Base-by-base conservation (phyloP, 2,797 vertebrate genomes). In the Aotus griseimembra region DNA sequence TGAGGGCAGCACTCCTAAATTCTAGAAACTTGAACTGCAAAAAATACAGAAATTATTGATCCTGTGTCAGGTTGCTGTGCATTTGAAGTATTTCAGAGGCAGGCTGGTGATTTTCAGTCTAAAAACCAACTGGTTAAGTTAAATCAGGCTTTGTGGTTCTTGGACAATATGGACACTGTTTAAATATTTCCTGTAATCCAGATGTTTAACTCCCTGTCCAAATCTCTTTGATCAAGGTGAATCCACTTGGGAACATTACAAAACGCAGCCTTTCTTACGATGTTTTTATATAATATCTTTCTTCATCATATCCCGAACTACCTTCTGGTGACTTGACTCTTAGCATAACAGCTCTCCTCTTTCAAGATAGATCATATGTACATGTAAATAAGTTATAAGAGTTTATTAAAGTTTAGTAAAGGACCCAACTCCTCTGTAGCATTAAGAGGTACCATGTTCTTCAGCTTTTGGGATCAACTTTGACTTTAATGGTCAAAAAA, bases 181-280 rank as follows among this genome's bases (percentile, higher is more conserved):
- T 87, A 64, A 87, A 84, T 44, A 80, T 61, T 81, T 85, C 52
- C 95, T 93, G 15, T 88, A 67, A 93, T 67, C 72, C 92, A 95
- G 90, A 97, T 94, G 89, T 93, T 81, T 77, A 94, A 61, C 17
- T 96, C 67, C 48, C 83, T 75, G 64, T 76, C 72, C 76, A 89
- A 48, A 83, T 81, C 61, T 94, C 80, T 97, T 82, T 91, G 67
- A 92, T 87, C 67, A 20, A 33, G 19, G 80, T 26, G 7, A 96
- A 58, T 55, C 39, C 64, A 70, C 55, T 33, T 22, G 81, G 83
- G 30, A 84, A 84, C 36, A 64, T 64, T 44, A 83, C 36, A 79
- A 55, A 96, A 90, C 33, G 41, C 50, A 88, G 73, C 22, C 41
- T 90, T 91, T 80, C 44, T 50, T 41, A 1, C 24, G 80, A 97